phyloP scores from a whole-genome alignment of 2,113 vertebrate species.

The Notiomystis cincta region DNA sequence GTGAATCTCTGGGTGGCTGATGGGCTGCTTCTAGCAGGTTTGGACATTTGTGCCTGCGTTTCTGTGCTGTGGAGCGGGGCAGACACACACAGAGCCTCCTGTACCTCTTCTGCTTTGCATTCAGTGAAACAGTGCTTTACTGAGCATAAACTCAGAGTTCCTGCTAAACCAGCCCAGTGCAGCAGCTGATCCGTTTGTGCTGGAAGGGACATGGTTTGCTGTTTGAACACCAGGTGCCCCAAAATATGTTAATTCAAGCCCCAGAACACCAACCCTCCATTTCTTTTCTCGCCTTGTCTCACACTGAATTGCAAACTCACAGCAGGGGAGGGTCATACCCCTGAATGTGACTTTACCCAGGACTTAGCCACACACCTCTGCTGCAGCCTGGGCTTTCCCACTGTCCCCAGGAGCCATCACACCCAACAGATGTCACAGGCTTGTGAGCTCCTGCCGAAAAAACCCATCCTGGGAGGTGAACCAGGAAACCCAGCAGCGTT shows the following conservation, averaged over 20 bases:
- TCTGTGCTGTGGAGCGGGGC: not conserved
- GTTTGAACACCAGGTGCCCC: not conserved
- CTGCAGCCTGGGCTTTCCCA: not conserved
- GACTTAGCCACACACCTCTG: not conserved
- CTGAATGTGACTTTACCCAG: not conserved
- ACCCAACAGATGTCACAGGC: not conserved
- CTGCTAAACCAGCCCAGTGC: not conserved
- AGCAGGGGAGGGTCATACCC: not conserved
- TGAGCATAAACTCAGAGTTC: not conserved
- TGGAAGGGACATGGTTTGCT: not conserved
- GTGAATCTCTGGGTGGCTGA: not conserved
- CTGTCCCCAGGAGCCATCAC: not conserved
- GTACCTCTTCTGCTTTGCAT: not conserved
- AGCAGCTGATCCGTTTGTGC: not conserved
- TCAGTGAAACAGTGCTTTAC: not conserved
- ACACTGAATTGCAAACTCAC: constrained; percentile 16
- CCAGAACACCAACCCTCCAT: not conserved
- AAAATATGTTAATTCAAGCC: not conserved
- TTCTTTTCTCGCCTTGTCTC: not conserved
- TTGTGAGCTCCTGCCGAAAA: not conserved
- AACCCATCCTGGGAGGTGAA: not conserved
- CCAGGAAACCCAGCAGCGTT: not conserved
- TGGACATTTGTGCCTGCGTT: not conserved
- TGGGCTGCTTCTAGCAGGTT: not conserved
- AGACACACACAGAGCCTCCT: not conserved